A percentile compares a stretch with the other conserved stretches of the same genome.
Conservation (phyloP, 2,888 invertebrate species). For the Osmoderma eremita region DNA sequence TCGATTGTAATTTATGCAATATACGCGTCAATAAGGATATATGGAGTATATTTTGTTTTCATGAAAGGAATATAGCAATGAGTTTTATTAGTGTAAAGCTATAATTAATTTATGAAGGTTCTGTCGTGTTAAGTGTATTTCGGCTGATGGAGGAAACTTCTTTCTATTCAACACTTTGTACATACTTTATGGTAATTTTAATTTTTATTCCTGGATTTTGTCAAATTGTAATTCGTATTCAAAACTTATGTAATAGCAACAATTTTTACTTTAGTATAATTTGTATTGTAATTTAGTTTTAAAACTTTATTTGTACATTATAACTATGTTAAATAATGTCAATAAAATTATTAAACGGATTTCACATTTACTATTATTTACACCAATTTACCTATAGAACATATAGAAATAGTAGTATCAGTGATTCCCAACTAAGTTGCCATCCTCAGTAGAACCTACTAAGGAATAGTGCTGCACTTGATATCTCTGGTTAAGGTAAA, state of each 20-base stretch:
- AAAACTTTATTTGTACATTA: slow-evolving; percentile 47
- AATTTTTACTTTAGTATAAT: slow-evolving; percentile 39
- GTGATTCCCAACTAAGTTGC: no score
- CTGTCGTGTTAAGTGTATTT: slow-evolving; percentile 22
- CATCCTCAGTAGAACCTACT: no score
- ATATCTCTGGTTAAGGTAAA: no score
- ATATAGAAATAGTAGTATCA: no score
- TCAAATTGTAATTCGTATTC: slow-evolving; percentile 26
- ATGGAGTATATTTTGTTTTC: slow-evolving; percentile 37
- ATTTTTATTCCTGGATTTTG: slow-evolving; percentile 20
- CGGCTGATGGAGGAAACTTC: slow-evolving; percentile 21
- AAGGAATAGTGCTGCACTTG: no score
- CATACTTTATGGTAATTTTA: slow-evolving; percentile 28
- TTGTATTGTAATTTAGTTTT: slow-evolving; percentile 41
- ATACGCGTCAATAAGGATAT: not conserved
- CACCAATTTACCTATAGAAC: no score
- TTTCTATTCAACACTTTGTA: slow-evolving; percentile 30
- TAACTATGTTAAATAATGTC: slow-evolving; percentile 46
- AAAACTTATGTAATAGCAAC: slow-evolving; percentile 31
- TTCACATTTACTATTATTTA: slow-evolving; percentile 10
- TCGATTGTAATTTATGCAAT: slow-evolving; percentile 53
- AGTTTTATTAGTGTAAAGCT: slow-evolving; percentile 41
- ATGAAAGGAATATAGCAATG: slow-evolving; percentile 40
- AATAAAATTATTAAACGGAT: slow-evolving; percentile 46
- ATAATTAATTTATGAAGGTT: slow-evolving; percentile 39